These are phyloP conservation scores for Gadus chalcogrammus DNA, from an alignment of 2,113 vertebrate genomes.

Conservation along the genomic window DNA sequence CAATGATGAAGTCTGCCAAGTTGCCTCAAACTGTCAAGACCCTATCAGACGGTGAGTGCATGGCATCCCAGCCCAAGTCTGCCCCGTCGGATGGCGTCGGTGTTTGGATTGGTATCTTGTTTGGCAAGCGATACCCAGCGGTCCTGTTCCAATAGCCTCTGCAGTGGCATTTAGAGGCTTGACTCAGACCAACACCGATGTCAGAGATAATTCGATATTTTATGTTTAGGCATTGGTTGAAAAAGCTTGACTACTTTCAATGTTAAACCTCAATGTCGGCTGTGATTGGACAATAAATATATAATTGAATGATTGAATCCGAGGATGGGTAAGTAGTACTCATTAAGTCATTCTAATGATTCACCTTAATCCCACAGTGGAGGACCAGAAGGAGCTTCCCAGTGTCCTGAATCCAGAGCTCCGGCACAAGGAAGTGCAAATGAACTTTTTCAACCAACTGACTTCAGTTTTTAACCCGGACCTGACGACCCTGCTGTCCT, in stretches of 20 bases:
- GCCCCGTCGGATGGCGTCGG: neutral
- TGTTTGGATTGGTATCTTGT: neutral
- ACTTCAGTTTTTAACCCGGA: slow-evolving; percentile 96
- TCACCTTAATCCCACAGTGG: slow-evolving; percentile 73
- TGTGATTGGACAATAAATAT: too few species aligned
- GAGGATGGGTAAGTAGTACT: too few species aligned
- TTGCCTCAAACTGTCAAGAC: slow-evolving; percentile 97
- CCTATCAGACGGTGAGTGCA: slow-evolving; percentile 87
- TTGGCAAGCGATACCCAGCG: too few species aligned
- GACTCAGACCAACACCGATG: too few species aligned
- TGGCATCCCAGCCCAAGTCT: neutral
- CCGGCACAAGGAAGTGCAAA: slow-evolving; percentile 95
- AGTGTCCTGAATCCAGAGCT: slow-evolving; percentile 90
- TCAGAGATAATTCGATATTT: too few species aligned
- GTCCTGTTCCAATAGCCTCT: too few species aligned
- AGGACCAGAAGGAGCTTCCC: slow-evolving; percentile 94
- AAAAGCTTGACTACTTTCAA: too few species aligned
- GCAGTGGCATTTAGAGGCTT: too few species aligned
- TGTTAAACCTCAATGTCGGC: too few species aligned
- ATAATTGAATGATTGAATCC: too few species aligned
- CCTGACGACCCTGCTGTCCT: slow-evolving; percentile 74
- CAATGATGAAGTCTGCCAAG: slow-evolving; percentile 99
- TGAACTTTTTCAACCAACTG: slow-evolving; percentile 97
- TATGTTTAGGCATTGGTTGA: too few species aligned
- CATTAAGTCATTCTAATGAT: neutral